Evolutionary conservation across 2,888 invertebrate genomes (phyloP).

Genomic region (Halictus quadricinctus): DNA sequence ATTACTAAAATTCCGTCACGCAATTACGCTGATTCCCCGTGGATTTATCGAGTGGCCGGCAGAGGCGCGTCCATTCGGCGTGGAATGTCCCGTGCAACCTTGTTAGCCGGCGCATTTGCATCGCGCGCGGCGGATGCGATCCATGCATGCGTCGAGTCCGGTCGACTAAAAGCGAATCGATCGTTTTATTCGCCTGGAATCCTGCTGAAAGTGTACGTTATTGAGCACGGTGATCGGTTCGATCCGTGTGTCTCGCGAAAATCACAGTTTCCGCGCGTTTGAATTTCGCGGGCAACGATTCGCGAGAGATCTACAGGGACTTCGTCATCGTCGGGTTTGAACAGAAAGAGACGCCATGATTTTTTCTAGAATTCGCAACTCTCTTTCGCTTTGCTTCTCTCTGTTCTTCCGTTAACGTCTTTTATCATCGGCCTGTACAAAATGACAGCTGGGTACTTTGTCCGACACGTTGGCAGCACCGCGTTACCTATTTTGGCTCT

Average conservation of each 20-base stretch:
- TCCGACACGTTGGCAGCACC: background rate
- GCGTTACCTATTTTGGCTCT: background rate
- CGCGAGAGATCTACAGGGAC: background rate
- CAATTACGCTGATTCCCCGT: constrained; percentile 69
- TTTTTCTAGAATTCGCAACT: background rate
- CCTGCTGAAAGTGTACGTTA: constrained; percentile 29
- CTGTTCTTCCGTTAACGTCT: background rate
- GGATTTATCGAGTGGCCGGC: constrained; percentile 71
- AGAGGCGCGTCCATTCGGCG: constrained; percentile 52
- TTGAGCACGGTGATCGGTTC: constrained; percentile 27
- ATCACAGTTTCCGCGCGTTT: background rate
- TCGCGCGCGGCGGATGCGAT: constrained; percentile 47
- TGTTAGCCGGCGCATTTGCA: constrained; percentile 71
- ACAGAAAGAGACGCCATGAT: background rate
- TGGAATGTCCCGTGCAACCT: constrained; percentile 71
- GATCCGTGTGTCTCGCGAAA: background rate
- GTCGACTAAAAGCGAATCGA: constrained; percentile 46
- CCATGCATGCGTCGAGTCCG: constrained; percentile 25
- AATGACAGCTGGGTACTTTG: background rate
- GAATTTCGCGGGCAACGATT: background rate
- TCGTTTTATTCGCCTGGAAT: constrained; percentile 47
- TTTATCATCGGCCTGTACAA: background rate
- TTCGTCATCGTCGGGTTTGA: background rate
- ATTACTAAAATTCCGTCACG: constrained; percentile 57
- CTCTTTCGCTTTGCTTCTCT: background rate